Evolutionary conservation across 1,140 invertebrate genomes (phyloP), one percentile per base, ranked within the genome.

Genomic region (Drosophila funebris): DNA sequence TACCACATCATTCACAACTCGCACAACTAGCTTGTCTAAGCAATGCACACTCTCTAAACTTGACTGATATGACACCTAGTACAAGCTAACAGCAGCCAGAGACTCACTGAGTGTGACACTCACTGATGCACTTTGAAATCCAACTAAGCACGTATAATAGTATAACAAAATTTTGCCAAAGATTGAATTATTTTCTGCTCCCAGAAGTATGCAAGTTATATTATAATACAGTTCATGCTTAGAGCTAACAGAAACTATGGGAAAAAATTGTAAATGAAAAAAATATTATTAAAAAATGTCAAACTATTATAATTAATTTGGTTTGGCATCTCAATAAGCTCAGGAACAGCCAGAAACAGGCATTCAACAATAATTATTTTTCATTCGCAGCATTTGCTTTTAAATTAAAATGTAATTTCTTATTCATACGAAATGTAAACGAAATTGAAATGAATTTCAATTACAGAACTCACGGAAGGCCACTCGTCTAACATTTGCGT

Each of bases 41-140:
- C 27, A 33, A 27, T 29, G 44, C 64, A 41, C 44, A 29, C 41
- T 22, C 37, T 43, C 48, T 50, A 33, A 57, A 39, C 44, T 44
- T 81, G 78, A 81, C 67, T 62, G 78, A 82, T 76, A 52, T 63
- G 73, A 57, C 78, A 68, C 56, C 73, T 60, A 63, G 22, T 39
- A 53, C 37, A 14, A 20, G 50, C 63, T 66, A 75, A 70, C 74
- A 74, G 78, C 63, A 68, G 29, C 1, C 22, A 41, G 16, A 54
- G 27, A 9, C 41, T n/a, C 33, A 44, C 18, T 22, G 8, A 5
- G n/a, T 4, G 4, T 75, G 46, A 64, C 69, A 52, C 63, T 61
- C 39, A 64, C 37, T 46, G 54, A 71, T 58, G 37, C 48, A 57
- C 18, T 16, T 58, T 61, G 44, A 68, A 16, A 33, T 31, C 4